A percentile compares a stretch with the other conserved stretches of the same genome.
Conservation (phyloP, 2,797 vertebrate species). For the Synanceia verrucosa region DNA sequence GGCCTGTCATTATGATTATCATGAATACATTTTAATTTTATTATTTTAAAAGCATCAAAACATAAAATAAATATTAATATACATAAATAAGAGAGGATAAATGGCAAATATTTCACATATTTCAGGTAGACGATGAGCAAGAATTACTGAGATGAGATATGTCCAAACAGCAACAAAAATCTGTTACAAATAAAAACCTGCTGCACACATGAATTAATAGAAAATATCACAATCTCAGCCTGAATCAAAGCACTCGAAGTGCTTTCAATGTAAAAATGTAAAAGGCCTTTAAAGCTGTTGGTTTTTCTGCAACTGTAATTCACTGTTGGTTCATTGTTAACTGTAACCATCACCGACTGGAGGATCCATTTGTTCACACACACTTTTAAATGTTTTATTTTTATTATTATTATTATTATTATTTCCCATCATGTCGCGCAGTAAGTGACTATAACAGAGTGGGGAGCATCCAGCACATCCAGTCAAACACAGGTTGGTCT, state of each 20-base stretch:
- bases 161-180: background rate
- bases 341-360: constrained; percentile 53
- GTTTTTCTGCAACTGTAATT: constrained; percentile 5
- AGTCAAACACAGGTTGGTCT: constrained; percentile 21
- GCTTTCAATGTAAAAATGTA: too few species aligned
- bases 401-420: too few species aligned
- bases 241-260: background rate
- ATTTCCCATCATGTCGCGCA: constrained; percentile 52
- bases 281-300: too few species aligned
- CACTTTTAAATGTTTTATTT: too few species aligned
- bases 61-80: background rate
- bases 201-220: background rate
- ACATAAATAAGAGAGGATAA: background rate
- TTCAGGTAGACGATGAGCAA: background rate
- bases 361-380: constrained; percentile 45
- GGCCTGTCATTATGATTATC: background rate
- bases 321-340: constrained; percentile 33
- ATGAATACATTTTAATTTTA: background rate
- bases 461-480: constrained; percentile 9
- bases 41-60: background rate
- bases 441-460: constrained; percentile 7
- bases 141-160: background rate
- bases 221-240: background rate
- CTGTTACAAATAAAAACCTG: background rate
- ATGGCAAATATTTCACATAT: background rate